phyloP scores from a whole-genome alignment of 2,888 invertebrate species.

The Zeuzera pyrina region DNA sequence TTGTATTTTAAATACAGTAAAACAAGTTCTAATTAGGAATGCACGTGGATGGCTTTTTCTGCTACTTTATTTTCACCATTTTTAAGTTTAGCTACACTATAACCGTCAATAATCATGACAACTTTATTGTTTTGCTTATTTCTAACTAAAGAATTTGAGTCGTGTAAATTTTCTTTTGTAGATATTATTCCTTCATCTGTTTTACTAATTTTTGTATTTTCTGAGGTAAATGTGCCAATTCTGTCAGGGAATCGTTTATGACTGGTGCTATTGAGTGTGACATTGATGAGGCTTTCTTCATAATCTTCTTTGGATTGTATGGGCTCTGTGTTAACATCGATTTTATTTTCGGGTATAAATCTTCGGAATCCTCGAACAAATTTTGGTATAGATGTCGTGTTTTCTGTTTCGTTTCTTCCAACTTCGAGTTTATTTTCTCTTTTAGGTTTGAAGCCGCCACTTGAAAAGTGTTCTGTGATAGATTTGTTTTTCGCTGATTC shows the following conservation, averaged over 20 bases:
- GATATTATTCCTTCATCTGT: slow-evolving; percentile 45
- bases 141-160: slow-evolving; percentile 11
- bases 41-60: slow-evolving; percentile 45
- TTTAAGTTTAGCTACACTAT: slow-evolving; percentile 56
- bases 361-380: slow-evolving; percentile 50
- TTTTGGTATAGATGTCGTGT: slow-evolving; percentile 50
- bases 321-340: slow-evolving; percentile 30
- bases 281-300: slow-evolving; percentile 42
- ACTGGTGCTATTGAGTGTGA: slow-evolving; percentile 47
- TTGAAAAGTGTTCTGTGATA: slow-evolving; percentile 27
- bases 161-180: slow-evolving; percentile 18
- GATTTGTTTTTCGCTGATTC: slow-evolving; percentile 23
- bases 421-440: slow-evolving; percentile 40
- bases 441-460: slow-evolving; percentile 29
- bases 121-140: slow-evolving; percentile 28
- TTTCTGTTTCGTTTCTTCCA: slow-evolving; percentile 51
- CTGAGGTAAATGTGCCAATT: slow-evolving; percentile 50
- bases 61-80: slow-evolving; percentile 52
- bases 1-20: slow-evolving; percentile 3
- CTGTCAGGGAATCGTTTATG: slow-evolving; percentile 52
- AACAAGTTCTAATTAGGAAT: slow-evolving; percentile 23
- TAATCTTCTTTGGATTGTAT: slow-evolving; percentile 38
- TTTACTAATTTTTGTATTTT: slow-evolving; percentile 54
- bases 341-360: slow-evolving; percentile 34
- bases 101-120: slow-evolving; percentile 58